Percentiles rank a stretch among this genome's conserved stretches.
Conservation (phyloP, 2,888 invertebrate species). For the Rhagonycha fulva region DNA sequence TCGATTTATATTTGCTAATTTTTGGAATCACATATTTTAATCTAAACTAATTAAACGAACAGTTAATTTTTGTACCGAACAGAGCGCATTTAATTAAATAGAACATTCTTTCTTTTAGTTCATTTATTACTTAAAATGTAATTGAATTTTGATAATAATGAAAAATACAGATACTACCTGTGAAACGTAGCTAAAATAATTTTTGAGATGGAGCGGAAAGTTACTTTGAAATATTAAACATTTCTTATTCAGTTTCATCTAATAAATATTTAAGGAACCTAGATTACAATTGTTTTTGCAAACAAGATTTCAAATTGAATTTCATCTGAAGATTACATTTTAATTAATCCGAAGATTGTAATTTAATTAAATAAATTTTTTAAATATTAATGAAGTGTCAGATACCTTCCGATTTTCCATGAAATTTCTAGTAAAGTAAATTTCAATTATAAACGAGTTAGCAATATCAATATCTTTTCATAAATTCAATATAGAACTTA, state of each 20-base stretch:
- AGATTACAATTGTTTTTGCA: background rate
- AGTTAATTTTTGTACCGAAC: background rate
- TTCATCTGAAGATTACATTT: background rate
- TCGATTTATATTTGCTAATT: background rate
- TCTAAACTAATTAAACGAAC: background rate
- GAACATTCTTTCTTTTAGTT: background rate
- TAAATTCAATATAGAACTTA: background rate
- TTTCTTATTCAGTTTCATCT: background rate
- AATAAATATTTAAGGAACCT: background rate
- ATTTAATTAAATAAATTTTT: background rate
- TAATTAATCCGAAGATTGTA: background rate
- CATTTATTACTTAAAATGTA: background rate
- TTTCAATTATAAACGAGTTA: background rate
- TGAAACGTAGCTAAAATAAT: background rate
- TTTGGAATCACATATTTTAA: background rate
- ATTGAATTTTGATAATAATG: too few species aligned
- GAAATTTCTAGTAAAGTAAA: background rate
- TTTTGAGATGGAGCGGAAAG: background rate
- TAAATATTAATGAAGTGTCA: background rate
- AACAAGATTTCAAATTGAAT: background rate
- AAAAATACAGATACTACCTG: background rate
- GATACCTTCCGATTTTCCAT: background rate
- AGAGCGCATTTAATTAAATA: too few species aligned
- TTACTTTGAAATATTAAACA: background rate
- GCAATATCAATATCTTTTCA: background rate